Percentiles rank a stretch among this genome's conserved stretches.
Conservation (phyloP, 2,797 vertebrate species). For the Podarcis lilfordi region DNA sequence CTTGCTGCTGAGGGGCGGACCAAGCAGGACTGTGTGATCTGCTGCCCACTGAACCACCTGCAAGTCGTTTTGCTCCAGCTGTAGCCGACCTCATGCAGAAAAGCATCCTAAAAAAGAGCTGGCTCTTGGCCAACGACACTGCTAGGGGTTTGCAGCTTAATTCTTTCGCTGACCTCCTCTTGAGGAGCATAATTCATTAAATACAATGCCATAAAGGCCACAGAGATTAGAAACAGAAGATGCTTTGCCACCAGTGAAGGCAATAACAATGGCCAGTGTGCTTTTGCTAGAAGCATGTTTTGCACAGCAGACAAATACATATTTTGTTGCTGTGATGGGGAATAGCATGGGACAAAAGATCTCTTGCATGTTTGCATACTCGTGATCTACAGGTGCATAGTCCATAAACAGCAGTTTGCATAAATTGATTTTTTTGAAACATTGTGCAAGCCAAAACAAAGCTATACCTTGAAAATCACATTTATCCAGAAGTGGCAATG, state of each 20-base stretch:
- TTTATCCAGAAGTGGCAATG: no score
- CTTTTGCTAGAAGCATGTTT: rapidly evolving
- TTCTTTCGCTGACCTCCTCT: conserved; percentile 75
- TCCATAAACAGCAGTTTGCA: conserved; percentile 19
- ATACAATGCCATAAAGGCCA: conserved; percentile 69
- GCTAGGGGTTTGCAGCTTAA: conserved; percentile 74
- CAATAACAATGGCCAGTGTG: conserved; percentile 35
- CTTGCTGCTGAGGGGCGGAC: conserved; percentile 68
- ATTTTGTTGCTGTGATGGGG: conserved; percentile 32
- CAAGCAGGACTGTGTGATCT: conserved; percentile 73
- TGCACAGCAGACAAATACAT: background rate
- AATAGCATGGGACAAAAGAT: conserved; percentile 25
- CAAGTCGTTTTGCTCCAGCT: conserved; percentile 78
- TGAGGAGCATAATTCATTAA: conserved; percentile 74
- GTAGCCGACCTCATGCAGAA: conserved; percentile 77
- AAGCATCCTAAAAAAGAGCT: conserved; percentile 66
- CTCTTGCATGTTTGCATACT: conserved; percentile 33
- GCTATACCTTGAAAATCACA: no score
- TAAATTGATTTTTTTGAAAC: no score
- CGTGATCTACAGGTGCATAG: conserved; percentile 22
- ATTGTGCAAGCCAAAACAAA: no score
- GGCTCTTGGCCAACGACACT: conserved; percentile 68
- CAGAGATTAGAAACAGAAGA: conserved; percentile 70
- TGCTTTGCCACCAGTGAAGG: conserved; percentile 60
- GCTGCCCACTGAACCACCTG: conserved; percentile 76